These are phyloP conservation scores for Petrocephalus schoutedeni DNA, from an alignment of 2,797 vertebrate genomes.

Conservation along the genomic window DNA sequence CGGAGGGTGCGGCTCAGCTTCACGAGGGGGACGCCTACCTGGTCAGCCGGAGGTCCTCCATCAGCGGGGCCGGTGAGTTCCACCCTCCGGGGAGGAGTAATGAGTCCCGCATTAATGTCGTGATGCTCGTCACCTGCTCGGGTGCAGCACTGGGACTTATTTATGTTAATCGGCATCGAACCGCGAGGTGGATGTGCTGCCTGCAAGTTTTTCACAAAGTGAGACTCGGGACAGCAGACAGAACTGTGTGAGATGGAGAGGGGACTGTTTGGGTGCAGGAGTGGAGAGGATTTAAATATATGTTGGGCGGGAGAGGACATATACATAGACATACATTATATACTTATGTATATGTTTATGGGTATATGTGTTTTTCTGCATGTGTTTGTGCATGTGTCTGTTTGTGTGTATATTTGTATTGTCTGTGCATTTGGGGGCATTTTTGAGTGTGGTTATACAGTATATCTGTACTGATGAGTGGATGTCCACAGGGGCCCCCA, in stretches of 20 bases:
- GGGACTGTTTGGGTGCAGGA: not conserved
- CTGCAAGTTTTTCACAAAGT: not conserved
- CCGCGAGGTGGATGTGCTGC: not conserved
- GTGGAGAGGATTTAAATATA: not conserved
- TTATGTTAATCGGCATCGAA: not conserved
- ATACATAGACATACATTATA: not conserved
- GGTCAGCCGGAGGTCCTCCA: slow-evolving; percentile 62
- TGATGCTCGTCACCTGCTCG: not conserved
- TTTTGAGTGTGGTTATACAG: not conserved
- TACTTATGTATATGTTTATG: not conserved
- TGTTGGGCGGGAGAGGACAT: not conserved
- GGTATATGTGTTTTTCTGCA: not conserved
- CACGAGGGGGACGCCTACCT: slow-evolving; percentile 65
- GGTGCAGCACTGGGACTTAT: not conserved
- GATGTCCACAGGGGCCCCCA: slow-evolving; percentile 29
- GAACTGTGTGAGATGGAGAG: not conserved
- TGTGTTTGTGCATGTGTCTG: not conserved
- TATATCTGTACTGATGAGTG: slow-evolving; percentile 24
- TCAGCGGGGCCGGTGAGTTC: slow-evolving; percentile 46
- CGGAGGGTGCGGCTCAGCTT: slow-evolving; percentile 61
- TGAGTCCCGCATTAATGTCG: not conserved
- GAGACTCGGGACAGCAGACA: not conserved
- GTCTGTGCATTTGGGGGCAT: not conserved
- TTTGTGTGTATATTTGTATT: not conserved
- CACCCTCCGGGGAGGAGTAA: not conserved